Evolutionary conservation across 2,113 vertebrate species (phyloP).

Genomic region (Menidia beryllina): DNA sequence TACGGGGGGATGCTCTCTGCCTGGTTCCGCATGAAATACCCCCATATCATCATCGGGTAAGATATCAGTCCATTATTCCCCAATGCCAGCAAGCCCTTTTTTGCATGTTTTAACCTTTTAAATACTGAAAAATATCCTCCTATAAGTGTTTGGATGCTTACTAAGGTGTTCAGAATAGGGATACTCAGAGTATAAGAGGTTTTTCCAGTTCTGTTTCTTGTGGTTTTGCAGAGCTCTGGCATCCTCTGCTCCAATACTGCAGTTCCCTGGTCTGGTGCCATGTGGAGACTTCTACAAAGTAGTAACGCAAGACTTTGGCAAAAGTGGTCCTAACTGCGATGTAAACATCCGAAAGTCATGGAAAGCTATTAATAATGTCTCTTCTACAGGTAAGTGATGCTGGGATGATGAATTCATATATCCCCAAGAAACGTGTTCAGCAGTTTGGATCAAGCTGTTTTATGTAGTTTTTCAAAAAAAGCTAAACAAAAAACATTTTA

Average conservation of each 20-base stretch:
- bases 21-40: conserved; percentile 98
- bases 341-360: conserved; percentile 89
- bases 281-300: conserved; percentile 89
- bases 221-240: conserved; percentile 89
- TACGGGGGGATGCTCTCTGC: conserved; percentile 96
- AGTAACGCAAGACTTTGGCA: conserved; percentile 90
- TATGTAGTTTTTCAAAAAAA: too few relatives aligned
- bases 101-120: background rate
- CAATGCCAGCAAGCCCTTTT: too few relatives aligned
- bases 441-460: background rate
- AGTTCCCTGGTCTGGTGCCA: conserved; percentile 88
- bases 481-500: too few relatives aligned
- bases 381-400: conserved; percentile 82
- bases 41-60: conserved; percentile 91
- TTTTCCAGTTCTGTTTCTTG: background rate
- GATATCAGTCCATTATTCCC: conserved; percentile 19
- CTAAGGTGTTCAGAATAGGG: too few relatives aligned
- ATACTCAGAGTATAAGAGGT: too few relatives aligned
- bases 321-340: conserved; percentile 85
- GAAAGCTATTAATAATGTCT: conserved; percentile 85
- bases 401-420: background rate
- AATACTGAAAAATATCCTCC: background rate
- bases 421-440: background rate
- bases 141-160: too few relatives aligned
- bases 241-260: conserved; percentile 95